phyloP scores from a whole-genome alignment of 2,888 invertebrate species.

The Oligia strigilis region DNA sequence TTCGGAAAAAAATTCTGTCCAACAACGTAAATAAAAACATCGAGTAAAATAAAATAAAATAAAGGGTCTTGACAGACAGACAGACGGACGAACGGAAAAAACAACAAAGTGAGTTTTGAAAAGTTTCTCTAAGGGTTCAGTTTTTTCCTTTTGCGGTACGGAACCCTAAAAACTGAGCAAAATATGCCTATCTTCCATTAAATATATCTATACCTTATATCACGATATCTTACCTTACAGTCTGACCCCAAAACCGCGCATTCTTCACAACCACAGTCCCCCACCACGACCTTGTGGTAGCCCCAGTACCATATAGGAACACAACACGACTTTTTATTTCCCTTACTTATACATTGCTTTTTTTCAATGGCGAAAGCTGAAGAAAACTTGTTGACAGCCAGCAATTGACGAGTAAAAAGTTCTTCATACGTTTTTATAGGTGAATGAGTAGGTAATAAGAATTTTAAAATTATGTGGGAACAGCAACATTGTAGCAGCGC shows the following conservation, averaged over 20 bases:
- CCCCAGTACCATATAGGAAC: background rate
- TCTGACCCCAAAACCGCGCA: constrained; percentile 38
- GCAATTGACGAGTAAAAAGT: constrained; percentile 23
- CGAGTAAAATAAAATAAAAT: background rate
- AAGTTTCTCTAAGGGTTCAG: too few relatives aligned
- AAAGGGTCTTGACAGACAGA: too few relatives aligned
- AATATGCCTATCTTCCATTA: background rate
- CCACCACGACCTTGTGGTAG: constrained; percentile 30
- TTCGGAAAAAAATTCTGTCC: background rate
- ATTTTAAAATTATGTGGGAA: constrained; percentile 9
- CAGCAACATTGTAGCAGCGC: background rate
- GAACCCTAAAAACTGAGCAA: background rate
- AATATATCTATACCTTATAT: background rate
- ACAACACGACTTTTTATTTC: background rate
- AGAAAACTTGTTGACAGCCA: background rate
- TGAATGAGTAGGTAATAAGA: background rate
- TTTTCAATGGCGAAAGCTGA: background rate
- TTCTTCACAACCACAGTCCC: constrained; percentile 39
- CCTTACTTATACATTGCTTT: constrained; percentile 25
- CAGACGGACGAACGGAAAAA: too few relatives aligned
- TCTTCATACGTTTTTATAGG: background rate
- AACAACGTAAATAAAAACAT: background rate
- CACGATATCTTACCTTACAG: background rate
- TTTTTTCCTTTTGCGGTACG: too few relatives aligned
- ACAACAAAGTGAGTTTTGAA: too few relatives aligned